A percentile compares a stretch with the other conserved stretches of the same genome.
These are phyloP conservation scores for Glandiceps talaboti DNA, from an alignment of 53 echinoderm and acorn worm genomes.

Conservation along the genomic window DNA sequence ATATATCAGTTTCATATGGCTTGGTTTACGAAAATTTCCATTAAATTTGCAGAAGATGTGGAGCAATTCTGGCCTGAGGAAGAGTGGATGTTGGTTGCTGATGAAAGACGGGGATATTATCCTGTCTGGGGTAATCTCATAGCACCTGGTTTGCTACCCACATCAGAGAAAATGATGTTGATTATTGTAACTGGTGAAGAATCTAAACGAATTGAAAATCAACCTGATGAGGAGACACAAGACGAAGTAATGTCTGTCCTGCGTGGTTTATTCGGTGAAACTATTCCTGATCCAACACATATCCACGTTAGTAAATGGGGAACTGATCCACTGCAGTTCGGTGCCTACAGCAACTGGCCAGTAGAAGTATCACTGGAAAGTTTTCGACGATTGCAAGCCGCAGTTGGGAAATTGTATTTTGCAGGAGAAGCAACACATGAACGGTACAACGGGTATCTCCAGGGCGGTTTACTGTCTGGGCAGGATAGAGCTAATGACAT, in stretches of 20 bases:
- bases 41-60: conserved; percentile 16
- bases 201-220: conserved; percentile 16
- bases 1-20: too few species aligned
- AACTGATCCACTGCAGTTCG: conserved; percentile 12
- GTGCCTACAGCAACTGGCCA: conserved; percentile 24
- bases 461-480: conserved; percentile 10
- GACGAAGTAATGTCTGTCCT: conserved; percentile 18
- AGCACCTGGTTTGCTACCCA: conserved; percentile 8
- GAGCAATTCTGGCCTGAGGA: conserved; percentile 28
- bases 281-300: conserved; percentile 9
- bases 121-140: conserved; percentile 28
- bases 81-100: conserved; percentile 4
- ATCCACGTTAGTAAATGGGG: conserved; percentile 21
- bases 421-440: conserved; percentile 22
- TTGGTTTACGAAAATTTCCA: conserved; percentile 10
- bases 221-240: conserved; percentile 4
- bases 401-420: conserved; percentile 18
- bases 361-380: conserved; percentile 12
- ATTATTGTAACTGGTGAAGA: conserved; percentile 18
- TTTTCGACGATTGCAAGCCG: conserved; percentile 9
- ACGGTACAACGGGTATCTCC: conserved; percentile 5
- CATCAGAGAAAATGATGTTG: conserved; percentile 8
- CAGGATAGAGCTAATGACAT: conserved; percentile 19
- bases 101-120: conserved; percentile 17
- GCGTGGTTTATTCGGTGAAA: conserved; percentile 16